These are phyloP conservation scores for Melieria picta DNA, from an alignment of 2,888 invertebrate genomes.

Conservation along the genomic window DNA sequence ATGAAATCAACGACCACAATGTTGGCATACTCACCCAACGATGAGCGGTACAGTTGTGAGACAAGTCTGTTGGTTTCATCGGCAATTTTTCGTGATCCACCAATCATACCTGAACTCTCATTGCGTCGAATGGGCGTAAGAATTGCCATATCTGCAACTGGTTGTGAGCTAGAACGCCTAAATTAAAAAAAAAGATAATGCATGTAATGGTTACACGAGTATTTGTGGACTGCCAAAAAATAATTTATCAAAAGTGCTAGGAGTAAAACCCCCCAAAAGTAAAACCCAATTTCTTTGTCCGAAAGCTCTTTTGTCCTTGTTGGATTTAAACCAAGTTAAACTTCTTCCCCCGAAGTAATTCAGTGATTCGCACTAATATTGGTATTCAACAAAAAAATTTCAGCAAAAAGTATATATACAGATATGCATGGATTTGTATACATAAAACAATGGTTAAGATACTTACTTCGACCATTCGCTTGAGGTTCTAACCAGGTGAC, in stretches of 20 bases:
- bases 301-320: no score
- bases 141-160: slow-evolving; percentile 75
- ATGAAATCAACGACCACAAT: slow-evolving; percentile 74
- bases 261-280: slow-evolving; percentile 43
- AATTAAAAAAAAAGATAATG: no score
- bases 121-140: slow-evolving; percentile 73
- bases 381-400: no score
- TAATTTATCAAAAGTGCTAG: slow-evolving; percentile 54
- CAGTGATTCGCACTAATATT: no score
- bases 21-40: slow-evolving; percentile 69
- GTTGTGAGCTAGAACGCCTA: slow-evolving; percentile 44
- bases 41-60: slow-evolving; percentile 69
- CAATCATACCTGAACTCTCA: slow-evolving; percentile 69
- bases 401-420: no score
- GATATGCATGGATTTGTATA: no score
- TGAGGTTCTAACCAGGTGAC: slow-evolving; percentile 62
- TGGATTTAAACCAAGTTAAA: no score
- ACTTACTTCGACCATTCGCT: no score
- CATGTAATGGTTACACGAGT: slow-evolving; percentile 54
- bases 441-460: no score
- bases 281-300: no score
- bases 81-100: slow-evolving; percentile 73
- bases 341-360: no score
- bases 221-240: slow-evolving; percentile 2
- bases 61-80: slow-evolving; percentile 72